Evolutionary conservation across 2,113 vertebrate species (phyloP).

Genomic region (Meleagris gallopavo): DNA sequence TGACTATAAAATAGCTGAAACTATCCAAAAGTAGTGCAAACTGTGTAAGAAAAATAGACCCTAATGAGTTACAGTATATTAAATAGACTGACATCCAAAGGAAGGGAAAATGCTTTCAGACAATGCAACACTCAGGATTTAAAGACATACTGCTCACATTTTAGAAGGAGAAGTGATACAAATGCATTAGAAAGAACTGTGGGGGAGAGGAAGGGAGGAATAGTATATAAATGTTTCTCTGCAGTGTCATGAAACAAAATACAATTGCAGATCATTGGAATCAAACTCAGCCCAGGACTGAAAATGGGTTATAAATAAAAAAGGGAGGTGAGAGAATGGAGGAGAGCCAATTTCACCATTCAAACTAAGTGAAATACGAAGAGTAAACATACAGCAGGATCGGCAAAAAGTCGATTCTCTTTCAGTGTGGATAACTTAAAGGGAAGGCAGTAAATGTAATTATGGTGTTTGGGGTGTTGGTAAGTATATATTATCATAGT

Average conservation of each 20-base stretch:
- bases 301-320: background rate
- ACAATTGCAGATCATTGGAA: background rate
- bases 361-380: background rate
- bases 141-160: background rate
- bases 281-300: background rate
- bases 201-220: background rate
- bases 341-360: background rate
- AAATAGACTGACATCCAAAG: background rate
- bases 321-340: background rate
- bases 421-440: background rate
- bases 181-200: background rate
- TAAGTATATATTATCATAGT: background rate
- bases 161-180: background rate
- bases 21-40: conserved; percentile 42
- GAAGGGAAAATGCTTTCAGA: conserved; percentile 17
- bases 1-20: conserved; percentile 26
- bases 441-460: background rate
- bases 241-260: conserved; percentile 25
- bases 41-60: background rate
- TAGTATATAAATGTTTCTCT: background rate
- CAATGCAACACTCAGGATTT: background rate
- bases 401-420: background rate
- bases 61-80: conserved; percentile 20
- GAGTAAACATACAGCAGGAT: background rate
- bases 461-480: background rate